Evolutionary conservation across 2,888 invertebrate species (phyloP).

Genomic region (Nomada hirtipes): DNA sequence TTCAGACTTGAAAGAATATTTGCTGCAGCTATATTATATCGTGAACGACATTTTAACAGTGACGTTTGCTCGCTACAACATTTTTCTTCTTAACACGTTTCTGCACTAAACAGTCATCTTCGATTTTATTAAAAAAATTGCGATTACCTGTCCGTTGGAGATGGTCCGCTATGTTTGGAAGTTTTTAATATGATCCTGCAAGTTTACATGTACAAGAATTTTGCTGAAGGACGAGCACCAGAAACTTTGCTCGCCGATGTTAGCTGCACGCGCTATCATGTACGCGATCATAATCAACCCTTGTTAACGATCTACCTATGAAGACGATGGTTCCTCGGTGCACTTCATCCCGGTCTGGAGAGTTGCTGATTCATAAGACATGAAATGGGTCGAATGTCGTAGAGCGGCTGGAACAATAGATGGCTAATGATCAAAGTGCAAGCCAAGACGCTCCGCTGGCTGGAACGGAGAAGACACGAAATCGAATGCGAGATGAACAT

Average conservation of each 20-base stretch:
- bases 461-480: constrained; percentile 48
- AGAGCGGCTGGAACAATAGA: constrained; percentile 68
- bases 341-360: constrained; percentile 37
- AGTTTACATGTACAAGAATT: background rate
- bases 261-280: constrained; percentile 1
- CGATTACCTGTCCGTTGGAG: too few relatives aligned
- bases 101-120: background rate
- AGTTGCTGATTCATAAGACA: constrained; percentile 69
- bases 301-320: constrained; percentile 53
- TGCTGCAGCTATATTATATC: too few relatives aligned
- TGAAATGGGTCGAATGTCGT: constrained; percentile 71
- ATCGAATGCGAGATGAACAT: constrained; percentile 63
- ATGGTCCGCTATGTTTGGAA: too few relatives aligned
- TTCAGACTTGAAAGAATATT: background rate
- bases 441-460: constrained; percentile 46
- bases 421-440: constrained; percentile 71
- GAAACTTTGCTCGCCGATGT: background rate
- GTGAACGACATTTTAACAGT: background rate
- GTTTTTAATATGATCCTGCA: background rate
- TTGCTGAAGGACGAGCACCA: background rate
- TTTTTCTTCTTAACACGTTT: background rate
- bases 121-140: background rate
- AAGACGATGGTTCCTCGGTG: constrained; percentile 44
- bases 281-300: constrained; percentile 50
- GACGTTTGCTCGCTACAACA: background rate